A percentile compares a stretch with the other conserved stretches of the same genome.
Conservation (phyloP, 2,888 invertebrate genomes). For the Eristalinus aeneus region DNA sequence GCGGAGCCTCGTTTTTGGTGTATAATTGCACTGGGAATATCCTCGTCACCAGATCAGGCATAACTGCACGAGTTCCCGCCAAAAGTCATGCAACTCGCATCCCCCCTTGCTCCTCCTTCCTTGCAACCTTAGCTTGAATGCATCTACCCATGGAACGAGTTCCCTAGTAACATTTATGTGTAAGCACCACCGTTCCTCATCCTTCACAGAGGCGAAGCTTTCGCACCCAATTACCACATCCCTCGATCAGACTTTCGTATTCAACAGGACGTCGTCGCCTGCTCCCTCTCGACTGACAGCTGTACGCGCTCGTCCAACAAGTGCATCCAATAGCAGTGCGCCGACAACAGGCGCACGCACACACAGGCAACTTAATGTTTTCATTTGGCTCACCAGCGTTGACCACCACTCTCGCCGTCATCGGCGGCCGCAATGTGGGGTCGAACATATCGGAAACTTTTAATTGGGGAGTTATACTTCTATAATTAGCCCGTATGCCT, state of each 20-base stretch:
- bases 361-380: neutral
- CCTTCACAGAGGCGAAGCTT: neutral
- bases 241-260: neutral
- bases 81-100: neutral
- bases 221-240: neutral
- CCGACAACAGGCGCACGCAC: neutral
- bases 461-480: constrained; percentile 3
- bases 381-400: neutral
- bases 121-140: neutral
- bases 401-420: neutral
- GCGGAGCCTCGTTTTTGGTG: neutral
- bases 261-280: neutral
- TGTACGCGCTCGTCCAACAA: neutral
- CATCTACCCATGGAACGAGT: neutral
- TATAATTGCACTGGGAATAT: neutral
- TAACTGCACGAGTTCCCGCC: neutral
- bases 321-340: neutral
- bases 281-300: neutral
- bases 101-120: neutral
- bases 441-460: constrained; percentile 4
- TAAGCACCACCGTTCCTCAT: neutral
- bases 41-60: neutral
- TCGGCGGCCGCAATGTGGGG: neutral
- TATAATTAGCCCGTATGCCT: constrained; percentile 3
- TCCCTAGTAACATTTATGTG: too few relatives aligned